Conservation (phyloP, 1,140 invertebrate species). For the Ruditapes philippinarum region DNA sequence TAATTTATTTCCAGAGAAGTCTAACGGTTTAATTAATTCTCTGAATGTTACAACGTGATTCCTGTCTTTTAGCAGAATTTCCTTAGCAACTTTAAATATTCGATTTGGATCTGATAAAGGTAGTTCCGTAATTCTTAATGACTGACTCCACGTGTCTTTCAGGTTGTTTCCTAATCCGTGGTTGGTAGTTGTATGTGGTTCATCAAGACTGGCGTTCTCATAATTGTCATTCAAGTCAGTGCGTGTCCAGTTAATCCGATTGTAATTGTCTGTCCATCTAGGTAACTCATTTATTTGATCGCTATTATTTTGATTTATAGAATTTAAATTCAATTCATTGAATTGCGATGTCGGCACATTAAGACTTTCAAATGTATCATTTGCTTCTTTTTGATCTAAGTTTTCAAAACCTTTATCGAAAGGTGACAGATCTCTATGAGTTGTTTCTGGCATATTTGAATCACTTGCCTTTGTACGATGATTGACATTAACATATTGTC, state of each 20-base stretch:
- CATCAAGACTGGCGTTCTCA: not conserved
- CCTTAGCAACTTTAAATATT: not conserved
- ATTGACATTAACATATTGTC: not conserved
- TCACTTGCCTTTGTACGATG: no score
- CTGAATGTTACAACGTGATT: not conserved
- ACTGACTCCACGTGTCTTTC: not conserved
- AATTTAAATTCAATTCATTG: not conserved
- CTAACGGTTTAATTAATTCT: not conserved
- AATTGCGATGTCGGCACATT: no score
- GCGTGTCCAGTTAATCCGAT: no score
- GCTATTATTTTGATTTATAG: not conserved
- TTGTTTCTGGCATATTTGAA: no score
- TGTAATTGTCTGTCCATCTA: not conserved
- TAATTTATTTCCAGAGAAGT: not conserved
- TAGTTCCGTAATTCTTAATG: constrained; percentile 12
- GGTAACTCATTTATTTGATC: not conserved
- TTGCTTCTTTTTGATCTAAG: no score
- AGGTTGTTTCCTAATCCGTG: not conserved
- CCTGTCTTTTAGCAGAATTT: not conserved
- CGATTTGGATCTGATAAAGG: not conserved
- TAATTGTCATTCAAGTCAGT: not conserved
- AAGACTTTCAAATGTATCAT: no score
- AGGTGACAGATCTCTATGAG: no score
- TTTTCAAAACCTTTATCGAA: no score
- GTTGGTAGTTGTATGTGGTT: not conserved